Evolutionary conservation across 2,797 vertebrate genomes (phyloP).

Genomic region (Pipistrellus kuhlii): DNA sequence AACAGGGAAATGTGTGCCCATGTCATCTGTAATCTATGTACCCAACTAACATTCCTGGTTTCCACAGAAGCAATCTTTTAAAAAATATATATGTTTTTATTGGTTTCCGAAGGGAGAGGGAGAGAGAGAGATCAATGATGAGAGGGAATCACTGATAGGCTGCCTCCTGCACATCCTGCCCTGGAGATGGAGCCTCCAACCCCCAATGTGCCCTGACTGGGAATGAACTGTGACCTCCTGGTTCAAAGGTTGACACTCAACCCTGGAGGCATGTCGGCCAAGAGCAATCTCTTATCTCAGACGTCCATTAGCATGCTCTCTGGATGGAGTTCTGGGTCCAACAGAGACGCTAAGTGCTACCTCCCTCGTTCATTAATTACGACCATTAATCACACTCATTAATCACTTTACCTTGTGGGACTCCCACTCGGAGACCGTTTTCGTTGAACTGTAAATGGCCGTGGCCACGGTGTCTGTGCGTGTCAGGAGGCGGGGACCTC

Average conservation of each 20-base stretch:
- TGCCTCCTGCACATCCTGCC: too few species aligned
- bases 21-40: accelerated
- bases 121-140: too few species aligned
- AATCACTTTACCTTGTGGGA: too few species aligned
- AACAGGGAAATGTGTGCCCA: accelerated
- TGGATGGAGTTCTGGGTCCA: neutral
- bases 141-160: too few species aligned
- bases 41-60: neutral
- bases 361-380: neutral
- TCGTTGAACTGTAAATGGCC: neutral
- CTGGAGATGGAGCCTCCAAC: too few species aligned
- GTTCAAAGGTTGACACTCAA: too few species aligned
- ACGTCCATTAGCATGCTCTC: neutral
- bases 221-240: too few species aligned
- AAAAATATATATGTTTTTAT: neutral
- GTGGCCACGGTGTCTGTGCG: neutral
- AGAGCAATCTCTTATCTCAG: neutral
- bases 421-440: neutral
- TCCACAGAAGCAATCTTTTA: neutral
- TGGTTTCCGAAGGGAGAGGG: too few species aligned
- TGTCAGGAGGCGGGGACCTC: neutral
- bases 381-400: too few species aligned
- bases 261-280: too few species aligned
- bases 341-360: neutral
- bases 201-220: too few species aligned